Conservation (phyloP, 2,888 invertebrate species). For the Heliconius cydno region DNA sequence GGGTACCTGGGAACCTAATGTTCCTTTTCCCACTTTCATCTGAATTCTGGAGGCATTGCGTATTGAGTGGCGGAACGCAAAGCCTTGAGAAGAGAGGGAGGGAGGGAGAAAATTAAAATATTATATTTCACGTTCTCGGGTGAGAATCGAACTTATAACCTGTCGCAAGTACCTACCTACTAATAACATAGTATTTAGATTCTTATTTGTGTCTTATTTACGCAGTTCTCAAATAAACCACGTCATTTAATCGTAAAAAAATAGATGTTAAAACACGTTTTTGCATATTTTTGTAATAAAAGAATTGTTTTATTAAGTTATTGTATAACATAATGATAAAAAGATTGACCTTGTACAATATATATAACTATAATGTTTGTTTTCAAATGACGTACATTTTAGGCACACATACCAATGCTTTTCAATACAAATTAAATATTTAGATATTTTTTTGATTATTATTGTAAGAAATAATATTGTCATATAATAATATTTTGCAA, state of each 20-base stretch:
- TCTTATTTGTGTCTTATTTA: neutral
- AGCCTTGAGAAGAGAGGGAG: too few species aligned
- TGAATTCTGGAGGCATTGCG: too few species aligned
- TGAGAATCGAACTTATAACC: neutral
- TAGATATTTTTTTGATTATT: neutral
- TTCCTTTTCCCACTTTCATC: neutral
- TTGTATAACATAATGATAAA: slow-evolving; percentile 11
- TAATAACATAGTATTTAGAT: neutral
- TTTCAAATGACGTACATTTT: neutral
- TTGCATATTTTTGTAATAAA: neutral
- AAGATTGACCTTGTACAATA: slow-evolving; percentile 9
- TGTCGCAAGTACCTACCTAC: too few species aligned
- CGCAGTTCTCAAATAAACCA: neutral
- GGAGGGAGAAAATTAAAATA: neutral
- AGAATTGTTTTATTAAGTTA: neutral
- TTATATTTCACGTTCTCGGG: neutral
- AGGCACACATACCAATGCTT: neutral
- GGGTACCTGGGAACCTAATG: neutral
- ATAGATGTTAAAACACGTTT: neutral
- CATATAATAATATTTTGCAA: slow-evolving; percentile 10
- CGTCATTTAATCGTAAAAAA: neutral
- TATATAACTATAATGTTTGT: neutral
- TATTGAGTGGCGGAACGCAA: neutral
- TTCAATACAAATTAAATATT: neutral
- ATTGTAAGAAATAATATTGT: neutral